Base-by-base conservation (phyloP, 2,113 vertebrate species). In the Myocastor coypus region DNA sequence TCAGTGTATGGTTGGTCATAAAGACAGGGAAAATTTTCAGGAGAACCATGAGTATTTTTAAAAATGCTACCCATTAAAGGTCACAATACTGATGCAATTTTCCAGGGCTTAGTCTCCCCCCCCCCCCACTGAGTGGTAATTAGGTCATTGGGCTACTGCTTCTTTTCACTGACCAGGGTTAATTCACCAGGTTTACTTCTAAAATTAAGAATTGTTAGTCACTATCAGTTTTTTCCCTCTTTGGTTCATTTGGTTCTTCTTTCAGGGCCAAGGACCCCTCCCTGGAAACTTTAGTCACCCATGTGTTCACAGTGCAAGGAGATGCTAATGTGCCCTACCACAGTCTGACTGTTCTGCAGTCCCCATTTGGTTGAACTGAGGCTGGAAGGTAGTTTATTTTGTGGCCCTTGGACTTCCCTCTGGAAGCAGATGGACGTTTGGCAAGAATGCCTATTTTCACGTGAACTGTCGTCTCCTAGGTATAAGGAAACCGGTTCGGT, bases 141-240 rank as follows among this genome's bases (percentile, higher is more conserved):
- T 98, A 97, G 98, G 98, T 98, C 97, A 98, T 95, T 98, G 98
- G 98, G 98, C 97, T 98, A 98, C 88, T 98, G 94, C 95, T 97
- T 96, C 97, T 98, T 96, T 95, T 97, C 96, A 97, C 92, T 98
- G 97, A 98, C 98, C 97, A 98, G 94, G 81, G 69, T 63, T 26
- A 91, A 93, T 97, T 97, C 73, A 87, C 94, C 97, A 98, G 94
- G 93, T 95, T 97, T 96, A 68, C 93, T 84, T 97, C 97, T 98
- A 98, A 98, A 98, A 98, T 98, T 98, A 98, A 98, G 97, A 94
- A 97, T 96, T 96, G 96, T 97, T 98, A 96, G 97, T 96, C 97
- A 95, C 92, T 94, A 91, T 97, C 94, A 83, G 69, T 78, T 63
- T 85, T 96, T 93, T 93, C n/a, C 46, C 40, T 4, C 55, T n/a